Base-by-base conservation (phyloP, 2,797 vertebrate species). In the Enteromius trimaculatus region DNA sequence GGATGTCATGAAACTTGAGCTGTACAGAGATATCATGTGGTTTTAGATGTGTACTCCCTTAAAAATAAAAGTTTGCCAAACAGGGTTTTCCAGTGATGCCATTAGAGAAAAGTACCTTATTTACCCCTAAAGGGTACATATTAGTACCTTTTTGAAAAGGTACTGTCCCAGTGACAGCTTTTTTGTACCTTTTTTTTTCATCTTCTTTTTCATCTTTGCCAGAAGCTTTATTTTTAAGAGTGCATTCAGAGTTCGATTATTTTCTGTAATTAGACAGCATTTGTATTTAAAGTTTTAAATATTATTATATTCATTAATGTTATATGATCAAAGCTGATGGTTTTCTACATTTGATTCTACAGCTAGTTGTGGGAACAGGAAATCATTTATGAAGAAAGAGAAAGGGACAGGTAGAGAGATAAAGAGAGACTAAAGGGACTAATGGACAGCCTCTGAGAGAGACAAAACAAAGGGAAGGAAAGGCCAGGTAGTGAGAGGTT, bases 401-500 rank as follows among this genome's bases (percentile, higher is more conserved):
- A 68, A 1, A 60, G 75, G 62, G 85, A 74, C 55, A 44, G 58
- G 66, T 86, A 77, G 60, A 76, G 60, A 26, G 66, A 79, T 64
- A 65, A 11, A 64, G 16, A 64, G 60, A 31, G 16, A 26, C 58
- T 29, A 31, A 74, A 84, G 37, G 21, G 60, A 58, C 42, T 80
- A 70, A 77, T 74, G 78, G 77, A 65, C 51, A 55, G 74, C 58
- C 49, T 49, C 64, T 51, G 77, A 69, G 69, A 69, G 85, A 39
- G 39, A 74, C 71, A 71, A 80, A 85, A 83, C 58, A 65, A 78
- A 80, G 58, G 13, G 55, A 77, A 74, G 89, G 89, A 93, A 96
- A 94, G 92, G 95, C 90, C 94, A 95, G 93, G 85, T 87, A 91
- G 85, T 81, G 60, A 91, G 91, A 89, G 88, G 60, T 83, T 37